Base-by-base conservation (phyloP, 2,888 invertebrate genomes). In the Mimumesa dahlbomi region DNA sequence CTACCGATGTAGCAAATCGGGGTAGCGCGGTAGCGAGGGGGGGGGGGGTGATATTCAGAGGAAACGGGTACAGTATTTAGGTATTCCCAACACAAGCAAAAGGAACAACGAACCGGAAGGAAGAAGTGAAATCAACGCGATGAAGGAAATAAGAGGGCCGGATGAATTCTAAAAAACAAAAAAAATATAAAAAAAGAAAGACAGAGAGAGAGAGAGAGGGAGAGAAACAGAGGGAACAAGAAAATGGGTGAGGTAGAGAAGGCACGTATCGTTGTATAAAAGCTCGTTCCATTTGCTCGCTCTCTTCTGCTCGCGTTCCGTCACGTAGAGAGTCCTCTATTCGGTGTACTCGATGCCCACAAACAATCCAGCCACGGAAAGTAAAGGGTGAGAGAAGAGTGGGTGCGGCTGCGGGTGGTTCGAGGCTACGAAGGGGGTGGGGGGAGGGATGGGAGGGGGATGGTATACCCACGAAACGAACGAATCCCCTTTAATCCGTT, bases 401-500 rank as follows among this genome's bases (percentile, higher is more conserved):
- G 46, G 29, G 52, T 40, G 25, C 43, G 53, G 40, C 29, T 6
- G 36, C 29, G 43, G 38, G 45, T 13, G 29, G 21, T 9, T 14
- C 22, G 56, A 9, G 43, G 22, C 1, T 18, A 1, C n/a, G 53
- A 5, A 18, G 13, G 21, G 19, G 9, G 16, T 5, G 16, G 13
- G 21, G 19, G 9, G 16, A 7, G 16, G 29, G 19, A 9, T 22
- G 16, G 16, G n/a, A 19, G 25, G 22, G 16, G 31, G n/a, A 19
- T 11, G 29, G 21, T 22, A 43, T 34, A 46, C 13, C 53, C 64
- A 43, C 63, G 65, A 65, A 77, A 80, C 74, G 71, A 70, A 64
- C 73, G 77, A 77, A 77, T 81, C 82, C 81, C n/a, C 83, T 83
- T 82, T 85, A 84, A 84, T 84, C 77, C 82, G 71, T 79, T 80